These are phyloP conservation scores for Mythimna lalbum DNA, from an alignment of 2,888 invertebrate species.

Conservation along the genomic window DNA sequence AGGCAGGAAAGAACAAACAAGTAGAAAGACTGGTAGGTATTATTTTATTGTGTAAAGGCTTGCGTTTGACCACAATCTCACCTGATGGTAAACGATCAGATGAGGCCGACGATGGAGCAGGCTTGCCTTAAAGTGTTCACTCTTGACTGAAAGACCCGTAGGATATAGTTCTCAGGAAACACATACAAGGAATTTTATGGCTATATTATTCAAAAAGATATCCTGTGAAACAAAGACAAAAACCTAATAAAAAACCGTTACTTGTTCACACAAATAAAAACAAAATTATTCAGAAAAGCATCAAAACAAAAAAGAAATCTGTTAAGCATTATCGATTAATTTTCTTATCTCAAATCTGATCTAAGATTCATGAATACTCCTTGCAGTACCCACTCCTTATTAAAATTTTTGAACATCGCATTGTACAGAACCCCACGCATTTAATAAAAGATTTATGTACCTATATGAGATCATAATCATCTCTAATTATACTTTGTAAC, in stretches of 20 bases:
- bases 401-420: slow-evolving; percentile 54
- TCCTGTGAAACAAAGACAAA: background rate
- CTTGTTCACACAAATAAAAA: slow-evolving; percentile 17
- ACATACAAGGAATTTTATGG: no score
- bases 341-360: slow-evolving; percentile 48
- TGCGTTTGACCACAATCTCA: no score
- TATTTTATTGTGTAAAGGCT: no score
- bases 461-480: slow-evolving; percentile 68
- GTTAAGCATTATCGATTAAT: slow-evolving; percentile 43
- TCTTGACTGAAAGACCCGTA: no score
- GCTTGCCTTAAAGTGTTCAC: no score
- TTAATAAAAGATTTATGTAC: slow-evolving; percentile 70
- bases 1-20: no score
- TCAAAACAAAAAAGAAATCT: slow-evolving; percentile 7
- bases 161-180: no score
- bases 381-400: slow-evolving; percentile 39
- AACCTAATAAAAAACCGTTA: slow-evolving; percentile 11
- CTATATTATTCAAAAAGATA: no score
- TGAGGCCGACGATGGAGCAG: no score
- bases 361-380: slow-evolving; percentile 39
- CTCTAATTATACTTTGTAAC: slow-evolving; percentile 77
- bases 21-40: no score
- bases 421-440: slow-evolving; percentile 59
- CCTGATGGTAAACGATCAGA: no score
- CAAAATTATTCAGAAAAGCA: slow-evolving; percentile 12